Conservation (phyloP, 1,140 invertebrate genomes). For the Drosophila guanche region DNA sequence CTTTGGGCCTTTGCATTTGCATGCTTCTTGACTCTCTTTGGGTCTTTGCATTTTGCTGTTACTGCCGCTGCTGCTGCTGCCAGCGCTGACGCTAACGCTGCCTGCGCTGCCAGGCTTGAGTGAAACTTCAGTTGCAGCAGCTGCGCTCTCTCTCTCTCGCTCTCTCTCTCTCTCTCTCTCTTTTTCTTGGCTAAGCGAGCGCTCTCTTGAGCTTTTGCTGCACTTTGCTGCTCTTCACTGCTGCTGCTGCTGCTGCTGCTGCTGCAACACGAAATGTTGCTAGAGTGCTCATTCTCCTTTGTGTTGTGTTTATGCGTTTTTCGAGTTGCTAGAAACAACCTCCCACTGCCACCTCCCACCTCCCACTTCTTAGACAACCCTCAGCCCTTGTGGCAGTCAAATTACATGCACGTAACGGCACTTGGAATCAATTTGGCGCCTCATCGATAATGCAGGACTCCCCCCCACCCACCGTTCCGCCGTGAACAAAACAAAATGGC, state of each 20-base stretch:
- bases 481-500: conserved; percentile 63
- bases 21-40: neutral
- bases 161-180: neutral
- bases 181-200: neutral
- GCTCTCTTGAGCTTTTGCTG: conserved; percentile 2
- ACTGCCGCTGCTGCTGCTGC: conserved; percentile 2
- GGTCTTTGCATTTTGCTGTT: neutral
- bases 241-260: conserved; percentile 24
- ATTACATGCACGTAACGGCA: conserved; percentile 72
- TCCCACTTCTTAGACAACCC: too few species aligned
- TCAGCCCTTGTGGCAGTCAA: conserved; percentile 8
- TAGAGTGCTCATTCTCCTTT: neutral
- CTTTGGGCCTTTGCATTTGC: conserved; percentile 10
- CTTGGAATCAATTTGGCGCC: conserved; percentile 73
- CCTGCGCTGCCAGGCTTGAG: conserved; percentile 33
- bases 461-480: neutral
- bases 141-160: neutral
- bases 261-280: conserved; percentile 45
- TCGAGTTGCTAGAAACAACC: too few species aligned
- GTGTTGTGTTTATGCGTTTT: too few species aligned
- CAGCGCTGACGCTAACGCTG: conserved; percentile 32
- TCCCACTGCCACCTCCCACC: too few species aligned
- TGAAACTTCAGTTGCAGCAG: conserved; percentile 23
- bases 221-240: conserved; percentile 13
- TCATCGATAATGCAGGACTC: conserved; percentile 72